phyloP scores from a whole-genome alignment of 1,140 invertebrate species.

The Polypedilum pembai region DNA sequence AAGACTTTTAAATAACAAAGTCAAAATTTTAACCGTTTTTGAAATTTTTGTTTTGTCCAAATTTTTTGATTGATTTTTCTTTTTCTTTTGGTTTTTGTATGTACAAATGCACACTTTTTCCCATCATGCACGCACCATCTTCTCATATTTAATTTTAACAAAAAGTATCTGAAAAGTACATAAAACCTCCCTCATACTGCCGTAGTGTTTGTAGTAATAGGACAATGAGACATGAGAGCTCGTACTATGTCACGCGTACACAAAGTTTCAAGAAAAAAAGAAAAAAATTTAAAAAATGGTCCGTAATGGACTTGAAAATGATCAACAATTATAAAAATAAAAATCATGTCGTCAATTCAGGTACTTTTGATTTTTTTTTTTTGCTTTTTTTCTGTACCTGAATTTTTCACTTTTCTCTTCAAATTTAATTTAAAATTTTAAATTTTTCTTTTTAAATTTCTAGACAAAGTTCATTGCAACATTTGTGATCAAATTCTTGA shows the following conservation, averaged over 20 bases:
- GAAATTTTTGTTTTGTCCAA: slow-evolving; percentile 24
- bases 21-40: no score
- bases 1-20: no score
- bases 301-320: not conserved
- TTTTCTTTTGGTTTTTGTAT: not conserved
- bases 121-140: slow-evolving; percentile 29
- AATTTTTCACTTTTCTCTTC: slow-evolving; percentile 15
- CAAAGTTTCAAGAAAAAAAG: not conserved
- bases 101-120: not conserved
- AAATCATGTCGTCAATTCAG: slow-evolving; percentile 39
- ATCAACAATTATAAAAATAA: slow-evolving; percentile 37
- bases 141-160: no score
- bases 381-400: slow-evolving; percentile 32
- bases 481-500: slow-evolving; percentile 88
- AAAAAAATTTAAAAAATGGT: not conserved
- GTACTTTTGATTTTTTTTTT: slow-evolving; percentile 34
- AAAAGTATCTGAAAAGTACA: slow-evolving; percentile 40
- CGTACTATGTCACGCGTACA: not conserved
- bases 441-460: slow-evolving; percentile 36
- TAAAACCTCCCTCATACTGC: slow-evolving; percentile 42
- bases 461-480: slow-evolving; percentile 86
- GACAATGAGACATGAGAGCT: not conserved
- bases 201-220: slow-evolving; percentile 42
- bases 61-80: not conserved
- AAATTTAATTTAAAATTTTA: slow-evolving; percentile 29